Percentiles rank a stretch among this genome's conserved stretches.
phyloP scores from a whole-genome alignment of 2,888 invertebrate species.

The Plebejus anna region DNA sequence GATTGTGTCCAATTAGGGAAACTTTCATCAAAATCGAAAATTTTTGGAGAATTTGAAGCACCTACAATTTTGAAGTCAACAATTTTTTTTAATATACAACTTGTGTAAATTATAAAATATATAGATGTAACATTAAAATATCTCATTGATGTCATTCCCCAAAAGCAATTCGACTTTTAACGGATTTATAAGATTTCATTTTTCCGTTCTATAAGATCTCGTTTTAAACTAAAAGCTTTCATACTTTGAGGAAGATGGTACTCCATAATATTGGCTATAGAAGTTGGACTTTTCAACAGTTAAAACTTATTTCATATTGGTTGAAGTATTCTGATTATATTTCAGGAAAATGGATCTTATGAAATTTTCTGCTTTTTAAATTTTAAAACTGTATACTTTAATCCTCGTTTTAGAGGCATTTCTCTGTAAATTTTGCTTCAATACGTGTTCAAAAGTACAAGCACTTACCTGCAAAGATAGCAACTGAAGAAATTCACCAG shows the following conservation, averaged over 20 bases:
- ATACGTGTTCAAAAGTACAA: too few relatives aligned
- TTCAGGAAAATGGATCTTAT: neutral
- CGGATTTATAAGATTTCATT: neutral
- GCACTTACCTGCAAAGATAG: too few relatives aligned
- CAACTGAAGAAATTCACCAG: too few relatives aligned
- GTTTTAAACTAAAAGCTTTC: neutral
- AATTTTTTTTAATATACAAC: too few relatives aligned
- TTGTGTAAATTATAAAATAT: too few relatives aligned
- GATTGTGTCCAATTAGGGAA: too few relatives aligned
- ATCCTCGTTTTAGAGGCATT: neutral
- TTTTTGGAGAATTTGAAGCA: too few relatives aligned
- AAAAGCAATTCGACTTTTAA: neutral
- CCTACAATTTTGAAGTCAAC: too few relatives aligned
- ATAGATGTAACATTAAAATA: too few relatives aligned
- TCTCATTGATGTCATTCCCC: too few relatives aligned
- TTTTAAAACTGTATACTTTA: neutral
- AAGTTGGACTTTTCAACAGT: conserved; percentile 1
- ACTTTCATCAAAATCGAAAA: too few relatives aligned
- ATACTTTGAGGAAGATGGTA: neutral
- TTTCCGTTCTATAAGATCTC: neutral
- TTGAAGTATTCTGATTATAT: neutral
- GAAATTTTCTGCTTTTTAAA: neutral
- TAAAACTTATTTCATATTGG: neutral
- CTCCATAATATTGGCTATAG: conserved; percentile 5
- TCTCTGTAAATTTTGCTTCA: too few relatives aligned